Evolutionary conservation across 2,113 vertebrate genomes (phyloP).

Genomic region (Dryoscopus gambensis): DNA sequence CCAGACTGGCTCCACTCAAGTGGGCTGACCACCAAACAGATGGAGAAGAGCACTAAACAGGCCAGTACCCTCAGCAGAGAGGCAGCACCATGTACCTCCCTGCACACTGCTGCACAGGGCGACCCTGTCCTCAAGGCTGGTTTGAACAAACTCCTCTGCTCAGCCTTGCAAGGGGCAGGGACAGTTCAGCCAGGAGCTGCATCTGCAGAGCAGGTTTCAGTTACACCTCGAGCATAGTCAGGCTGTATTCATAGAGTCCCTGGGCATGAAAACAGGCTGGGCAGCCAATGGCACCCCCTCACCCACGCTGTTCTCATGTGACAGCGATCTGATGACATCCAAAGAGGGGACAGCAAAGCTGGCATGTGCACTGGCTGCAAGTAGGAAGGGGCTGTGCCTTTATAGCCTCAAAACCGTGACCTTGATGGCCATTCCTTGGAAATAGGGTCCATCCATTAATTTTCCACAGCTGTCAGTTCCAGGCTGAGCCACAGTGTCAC

Average conservation of each 20-base stretch:
- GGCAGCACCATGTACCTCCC: background rate
- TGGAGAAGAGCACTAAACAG: background rate
- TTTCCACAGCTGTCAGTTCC: background rate
- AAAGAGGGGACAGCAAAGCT: background rate
- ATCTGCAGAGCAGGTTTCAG: background rate
- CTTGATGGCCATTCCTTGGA: background rate
- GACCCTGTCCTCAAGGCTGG: background rate
- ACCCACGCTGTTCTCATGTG: background rate
- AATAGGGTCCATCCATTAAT: background rate
- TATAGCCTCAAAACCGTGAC: background rate
- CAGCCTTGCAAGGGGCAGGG: background rate
- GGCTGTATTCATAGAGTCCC: background rate
- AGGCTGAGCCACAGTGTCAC: background rate
- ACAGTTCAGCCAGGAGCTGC: background rate
- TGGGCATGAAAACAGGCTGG: background rate
- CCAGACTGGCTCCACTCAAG: background rate
- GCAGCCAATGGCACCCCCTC: background rate
- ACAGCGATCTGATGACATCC: background rate
- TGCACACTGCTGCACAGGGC: accelerated
- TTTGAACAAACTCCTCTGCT: background rate
- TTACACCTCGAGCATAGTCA: background rate
- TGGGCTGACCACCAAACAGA: background rate
- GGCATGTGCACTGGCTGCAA: background rate
- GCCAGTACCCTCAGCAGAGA: background rate
- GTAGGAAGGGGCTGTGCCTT: background rate